A percentile compares a stretch with the other conserved stretches of the same genome.
phyloP scores from a whole-genome alignment of 2,888 invertebrate genomes.

The Hedya salicella region DNA sequence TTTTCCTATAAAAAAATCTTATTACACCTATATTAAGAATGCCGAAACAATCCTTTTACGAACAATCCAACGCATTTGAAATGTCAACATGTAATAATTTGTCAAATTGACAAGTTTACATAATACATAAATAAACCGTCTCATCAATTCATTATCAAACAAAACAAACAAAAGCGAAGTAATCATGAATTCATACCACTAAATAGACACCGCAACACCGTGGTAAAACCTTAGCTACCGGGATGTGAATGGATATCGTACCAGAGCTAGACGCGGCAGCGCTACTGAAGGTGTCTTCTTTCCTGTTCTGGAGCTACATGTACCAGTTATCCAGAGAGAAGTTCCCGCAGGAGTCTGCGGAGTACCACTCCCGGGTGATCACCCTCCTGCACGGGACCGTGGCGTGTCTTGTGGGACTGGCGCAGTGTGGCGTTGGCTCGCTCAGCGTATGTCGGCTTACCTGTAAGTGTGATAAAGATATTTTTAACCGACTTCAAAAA shows the following conservation, averaged over 20 bases:
- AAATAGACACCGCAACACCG: background rate
- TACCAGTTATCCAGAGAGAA: slow-evolving; percentile 58
- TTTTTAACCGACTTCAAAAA: too few relatives aligned
- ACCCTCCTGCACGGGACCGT: slow-evolving; percentile 71
- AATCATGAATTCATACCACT: background rate
- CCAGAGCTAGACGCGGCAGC: slow-evolving; percentile 59
- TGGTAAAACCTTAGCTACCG: background rate
- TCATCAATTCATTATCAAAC: background rate
- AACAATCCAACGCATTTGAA: background rate
- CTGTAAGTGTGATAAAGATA: slow-evolving; percentile 57
- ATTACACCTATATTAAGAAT: too few relatives aligned
- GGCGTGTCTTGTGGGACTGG: slow-evolving; percentile 61
- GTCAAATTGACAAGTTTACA: slow-evolving; percentile 31
- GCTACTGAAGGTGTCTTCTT: slow-evolving; percentile 66
- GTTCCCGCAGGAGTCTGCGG: slow-evolving; percentile 57
- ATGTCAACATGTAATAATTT: background rate
- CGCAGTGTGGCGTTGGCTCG: slow-evolving; percentile 63
- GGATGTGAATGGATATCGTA: slow-evolving; percentile 57
- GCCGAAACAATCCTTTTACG: too few relatives aligned
- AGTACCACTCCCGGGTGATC: slow-evolving; percentile 70
- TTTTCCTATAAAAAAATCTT: background rate
- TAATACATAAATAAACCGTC: background rate
- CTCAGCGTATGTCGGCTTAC: slow-evolving; percentile 59
- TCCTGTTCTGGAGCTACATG: slow-evolving; percentile 66
- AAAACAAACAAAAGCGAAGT: background rate